Conservation (phyloP, 2,888 invertebrate genomes). For the Hypomecis atomaria region DNA sequence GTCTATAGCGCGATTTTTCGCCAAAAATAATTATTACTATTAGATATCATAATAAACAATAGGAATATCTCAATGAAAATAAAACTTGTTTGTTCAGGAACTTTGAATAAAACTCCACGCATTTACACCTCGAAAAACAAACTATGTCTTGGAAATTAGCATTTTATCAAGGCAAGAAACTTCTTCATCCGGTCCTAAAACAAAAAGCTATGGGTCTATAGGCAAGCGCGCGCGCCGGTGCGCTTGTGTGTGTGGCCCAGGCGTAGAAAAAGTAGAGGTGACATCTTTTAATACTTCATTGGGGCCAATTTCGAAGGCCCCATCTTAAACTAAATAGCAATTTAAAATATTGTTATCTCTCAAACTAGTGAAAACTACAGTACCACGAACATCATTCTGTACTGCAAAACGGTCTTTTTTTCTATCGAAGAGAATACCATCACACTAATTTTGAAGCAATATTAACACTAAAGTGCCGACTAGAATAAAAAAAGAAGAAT, state of each 20-base stretch:
- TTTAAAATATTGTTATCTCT: no score
- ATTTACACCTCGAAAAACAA: slow-evolving; percentile 32
- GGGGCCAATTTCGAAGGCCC: slow-evolving; percentile 1
- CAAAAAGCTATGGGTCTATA: slow-evolving; percentile 58
- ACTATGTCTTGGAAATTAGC: slow-evolving; percentile 43
- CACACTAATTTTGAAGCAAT: no score
- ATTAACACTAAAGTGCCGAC: no score
- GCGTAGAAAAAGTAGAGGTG: slow-evolving; percentile 35
- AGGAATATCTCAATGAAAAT: background rate
- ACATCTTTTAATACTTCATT: slow-evolving; percentile 33
- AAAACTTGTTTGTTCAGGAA: slow-evolving; percentile 35
- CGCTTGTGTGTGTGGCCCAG: slow-evolving; percentile 41
- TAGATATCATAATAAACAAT: no score
- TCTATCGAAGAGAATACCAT: no score
- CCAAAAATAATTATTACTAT: no score
- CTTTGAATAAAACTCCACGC: slow-evolving; percentile 21
- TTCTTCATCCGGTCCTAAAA: slow-evolving; percentile 61
- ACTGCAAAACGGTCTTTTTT: no score
- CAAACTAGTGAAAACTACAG: no score
- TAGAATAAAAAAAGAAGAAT: no score
- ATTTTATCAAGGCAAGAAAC: slow-evolving; percentile 55
- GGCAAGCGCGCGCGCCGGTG: slow-evolving; percentile 56
- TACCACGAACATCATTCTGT: no score
- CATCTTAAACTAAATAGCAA: no score
- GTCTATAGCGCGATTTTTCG: no score